These are phyloP conservation scores for Myrmophylax atrothorax DNA, from an alignment of 2,113 vertebrate species.

Conservation along the genomic window DNA sequence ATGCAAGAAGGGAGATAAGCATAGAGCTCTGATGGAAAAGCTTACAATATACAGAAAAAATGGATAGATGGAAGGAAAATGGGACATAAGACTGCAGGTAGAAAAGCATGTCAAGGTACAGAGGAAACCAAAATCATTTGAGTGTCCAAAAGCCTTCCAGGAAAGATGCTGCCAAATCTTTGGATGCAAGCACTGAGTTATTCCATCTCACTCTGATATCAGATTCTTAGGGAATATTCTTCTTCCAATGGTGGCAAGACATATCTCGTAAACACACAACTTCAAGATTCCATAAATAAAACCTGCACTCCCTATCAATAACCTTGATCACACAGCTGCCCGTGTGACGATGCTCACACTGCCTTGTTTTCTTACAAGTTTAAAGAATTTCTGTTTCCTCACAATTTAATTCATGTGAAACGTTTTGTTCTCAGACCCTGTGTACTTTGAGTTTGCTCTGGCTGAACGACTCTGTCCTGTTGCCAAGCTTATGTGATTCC, in stretches of 20 bases:
- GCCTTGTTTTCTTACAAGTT: constrained; percentile 45
- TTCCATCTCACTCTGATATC: background rate
- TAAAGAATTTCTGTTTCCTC: constrained; percentile 52
- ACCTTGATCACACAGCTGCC: background rate
- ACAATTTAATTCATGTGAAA: constrained; percentile 60
- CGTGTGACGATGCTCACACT: background rate
- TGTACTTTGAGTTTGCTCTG: constrained; percentile 66
- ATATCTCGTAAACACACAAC: background rate
- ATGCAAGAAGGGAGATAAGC: background rate
- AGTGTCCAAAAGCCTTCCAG: background rate
- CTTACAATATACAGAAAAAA: background rate
- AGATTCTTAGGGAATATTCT: background rate
- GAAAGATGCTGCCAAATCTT: background rate
- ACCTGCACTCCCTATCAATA: background rate
- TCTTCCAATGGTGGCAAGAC: background rate
- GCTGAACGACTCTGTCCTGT: background rate
- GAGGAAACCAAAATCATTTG: background rate
- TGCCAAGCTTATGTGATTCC: constrained; percentile 55
- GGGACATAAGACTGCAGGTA: background rate
- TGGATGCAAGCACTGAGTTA: background rate
- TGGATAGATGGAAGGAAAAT: background rate
- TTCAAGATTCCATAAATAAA: background rate
- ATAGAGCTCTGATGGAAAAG: background rate
- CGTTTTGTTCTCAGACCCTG: constrained; percentile 66
- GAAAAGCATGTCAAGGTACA: background rate